Percentiles rank a stretch among this genome's conserved stretches.
These are phyloP conservation scores for Meteorus colon DNA, from an alignment of 2,888 invertebrate genomes.

Conservation along the genomic window DNA sequence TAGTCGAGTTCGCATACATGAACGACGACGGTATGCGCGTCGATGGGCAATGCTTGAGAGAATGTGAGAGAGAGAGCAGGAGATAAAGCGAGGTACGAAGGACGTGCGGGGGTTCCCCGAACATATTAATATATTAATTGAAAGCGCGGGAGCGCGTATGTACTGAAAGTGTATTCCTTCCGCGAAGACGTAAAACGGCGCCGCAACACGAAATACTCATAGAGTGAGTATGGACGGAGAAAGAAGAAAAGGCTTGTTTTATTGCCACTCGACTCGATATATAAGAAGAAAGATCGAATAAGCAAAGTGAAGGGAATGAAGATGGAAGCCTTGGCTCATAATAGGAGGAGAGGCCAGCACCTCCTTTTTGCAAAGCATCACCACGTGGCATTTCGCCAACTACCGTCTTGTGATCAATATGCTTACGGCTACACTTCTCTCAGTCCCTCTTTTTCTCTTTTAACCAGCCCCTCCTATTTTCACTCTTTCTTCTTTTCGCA, in stretches of 20 bases:
- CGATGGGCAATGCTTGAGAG: no score
- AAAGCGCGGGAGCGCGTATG: slow-evolving; percentile 7
- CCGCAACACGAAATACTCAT: neutral
- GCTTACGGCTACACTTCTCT: slow-evolving; percentile 65
- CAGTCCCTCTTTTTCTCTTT: slow-evolving; percentile 46
- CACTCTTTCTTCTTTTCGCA: neutral
- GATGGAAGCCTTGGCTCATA: slow-evolving; percentile 72
- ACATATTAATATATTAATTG: slow-evolving; percentile 26
- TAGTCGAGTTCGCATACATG: slow-evolving; percentile 16
- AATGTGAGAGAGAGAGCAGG: slow-evolving; percentile 21
- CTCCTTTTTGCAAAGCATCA: slow-evolving; percentile 48
- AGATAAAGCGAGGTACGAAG: slow-evolving; percentile 28
- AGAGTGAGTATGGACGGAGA: neutral
- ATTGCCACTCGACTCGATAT: slow-evolving; percentile 22
- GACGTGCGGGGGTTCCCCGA: neutral
- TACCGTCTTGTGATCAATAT: slow-evolving; percentile 74
- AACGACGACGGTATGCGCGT: neutral
- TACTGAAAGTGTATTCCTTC: slow-evolving; percentile 9
- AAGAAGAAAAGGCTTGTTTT: slow-evolving; percentile 25
- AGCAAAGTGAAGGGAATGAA: slow-evolving; percentile 59
- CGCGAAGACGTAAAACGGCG: slow-evolving; percentile 3
- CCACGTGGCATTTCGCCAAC: slow-evolving; percentile 74
- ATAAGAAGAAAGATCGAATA: slow-evolving; percentile 25
- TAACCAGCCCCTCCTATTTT: slow-evolving; percentile 10
- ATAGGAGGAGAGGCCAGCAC: slow-evolving; percentile 72